A percentile compares a stretch with the other conserved stretches of the same genome.
phyloP scores from a whole-genome alignment of 2,888 invertebrate species.

The Pogonocherus hispidulus region DNA sequence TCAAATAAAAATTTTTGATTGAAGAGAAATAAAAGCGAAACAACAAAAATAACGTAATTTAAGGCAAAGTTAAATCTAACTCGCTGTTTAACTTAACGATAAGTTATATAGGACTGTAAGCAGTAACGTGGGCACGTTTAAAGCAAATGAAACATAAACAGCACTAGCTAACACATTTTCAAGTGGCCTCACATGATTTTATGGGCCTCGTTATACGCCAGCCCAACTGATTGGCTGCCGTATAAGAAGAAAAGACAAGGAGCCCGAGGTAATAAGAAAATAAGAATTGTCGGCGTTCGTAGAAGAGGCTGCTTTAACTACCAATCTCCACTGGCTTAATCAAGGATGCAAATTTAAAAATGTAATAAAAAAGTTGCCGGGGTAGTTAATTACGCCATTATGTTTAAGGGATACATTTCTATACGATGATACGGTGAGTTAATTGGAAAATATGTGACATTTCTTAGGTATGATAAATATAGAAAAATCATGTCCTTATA shows the following conservation, averaged over 20 bases:
- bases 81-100: slow-evolving; percentile 35
- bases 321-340: slow-evolving; percentile 46
- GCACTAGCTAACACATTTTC: slow-evolving; percentile 41
- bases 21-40: slow-evolving; percentile 13
- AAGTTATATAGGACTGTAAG: slow-evolving; percentile 39
- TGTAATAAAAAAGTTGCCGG: slow-evolving; percentile 40
- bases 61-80: slow-evolving; percentile 22
- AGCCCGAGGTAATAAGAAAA: slow-evolving; percentile 47
- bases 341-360: slow-evolving; percentile 46
- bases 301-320: slow-evolving; percentile 42
- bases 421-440: neutral
- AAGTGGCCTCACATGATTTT: slow-evolving; percentile 37
- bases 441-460: neutral
- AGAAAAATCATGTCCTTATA: no score
- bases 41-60: slow-evolving; percentile 33
- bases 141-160: slow-evolving; percentile 45
- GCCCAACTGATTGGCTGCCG: slow-evolving; percentile 48
- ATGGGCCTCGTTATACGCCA: slow-evolving; percentile 45
- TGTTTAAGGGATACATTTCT: slow-evolving; percentile 12
- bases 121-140: slow-evolving; percentile 38
- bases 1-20: slow-evolving; percentile 3
- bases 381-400: slow-evolving; percentile 27
- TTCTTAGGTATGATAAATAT: neutral
- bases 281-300: slow-evolving; percentile 44
- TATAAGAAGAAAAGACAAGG: slow-evolving; percentile 43